Evolutionary conservation across 1,140 invertebrate species (phyloP).

Genomic region (Aphelinus atriplicis): DNA sequence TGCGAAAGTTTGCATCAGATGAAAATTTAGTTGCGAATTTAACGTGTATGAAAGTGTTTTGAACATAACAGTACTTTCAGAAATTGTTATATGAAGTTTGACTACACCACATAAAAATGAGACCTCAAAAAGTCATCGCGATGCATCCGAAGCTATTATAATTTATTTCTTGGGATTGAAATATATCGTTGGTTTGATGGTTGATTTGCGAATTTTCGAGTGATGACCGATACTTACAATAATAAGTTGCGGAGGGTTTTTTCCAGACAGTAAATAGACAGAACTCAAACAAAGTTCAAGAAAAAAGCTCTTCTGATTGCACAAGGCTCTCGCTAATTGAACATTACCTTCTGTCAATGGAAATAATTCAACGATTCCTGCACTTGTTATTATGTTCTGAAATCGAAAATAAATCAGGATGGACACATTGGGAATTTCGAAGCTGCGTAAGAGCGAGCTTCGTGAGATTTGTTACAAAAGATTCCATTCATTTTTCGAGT

Average conservation of each 20-base stretch:
- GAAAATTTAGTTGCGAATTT: too few relatives aligned
- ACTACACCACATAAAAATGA: too few relatives aligned
- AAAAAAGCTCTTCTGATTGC: slow-evolving; percentile 48
- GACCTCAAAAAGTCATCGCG: too few relatives aligned
- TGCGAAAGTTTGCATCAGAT: too few relatives aligned
- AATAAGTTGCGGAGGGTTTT: slow-evolving; percentile 65
- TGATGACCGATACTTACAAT: slow-evolving; percentile 42
- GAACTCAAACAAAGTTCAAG: slow-evolving; percentile 68
- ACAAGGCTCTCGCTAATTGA: slow-evolving; percentile 34
- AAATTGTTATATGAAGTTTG: too few relatives aligned
- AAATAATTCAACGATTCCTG: slow-evolving; percentile 44
- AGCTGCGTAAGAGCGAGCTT: background rate
- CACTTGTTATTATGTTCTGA: slow-evolving; percentile 39
- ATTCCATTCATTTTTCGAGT: background rate
- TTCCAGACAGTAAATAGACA: slow-evolving; percentile 68
- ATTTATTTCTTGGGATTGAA: background rate
- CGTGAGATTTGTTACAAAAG: background rate
- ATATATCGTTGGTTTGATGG: background rate
- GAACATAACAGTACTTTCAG: too few relatives aligned
- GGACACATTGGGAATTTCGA: background rate
- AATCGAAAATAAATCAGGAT: slow-evolving; percentile 3
- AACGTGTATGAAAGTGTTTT: too few relatives aligned
- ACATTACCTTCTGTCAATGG: slow-evolving; percentile 41
- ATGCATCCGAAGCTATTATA: background rate
- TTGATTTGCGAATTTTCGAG: background rate